Evolutionary conservation across 2,797 vertebrate species (phyloP).

Genomic region (Graptemys geographica): DNA sequence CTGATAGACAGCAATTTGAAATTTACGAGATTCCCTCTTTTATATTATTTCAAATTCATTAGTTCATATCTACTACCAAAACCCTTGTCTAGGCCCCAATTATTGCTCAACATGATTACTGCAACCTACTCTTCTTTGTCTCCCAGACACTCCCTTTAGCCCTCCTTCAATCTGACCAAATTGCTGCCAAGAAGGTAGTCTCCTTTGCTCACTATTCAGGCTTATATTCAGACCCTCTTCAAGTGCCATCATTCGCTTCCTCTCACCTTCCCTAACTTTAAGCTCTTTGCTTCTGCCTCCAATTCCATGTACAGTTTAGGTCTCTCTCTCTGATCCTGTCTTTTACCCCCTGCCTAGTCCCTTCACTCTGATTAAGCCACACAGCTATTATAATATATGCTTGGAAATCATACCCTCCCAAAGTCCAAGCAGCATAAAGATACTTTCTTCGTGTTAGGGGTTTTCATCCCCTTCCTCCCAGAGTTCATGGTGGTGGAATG

Average conservation of each 20-base stretch:
- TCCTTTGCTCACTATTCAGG: neutral
- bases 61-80: neutral
- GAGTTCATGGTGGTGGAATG: neutral
- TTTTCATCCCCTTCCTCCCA: neutral
- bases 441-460: neutral
- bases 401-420: neutral
- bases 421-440: neutral
- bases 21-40: neutral
- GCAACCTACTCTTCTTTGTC: neutral
- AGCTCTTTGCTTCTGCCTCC: neutral
- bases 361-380: neutral
- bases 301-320: neutral
- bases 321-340: neutral
- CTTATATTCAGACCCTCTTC: neutral
- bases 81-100: neutral
- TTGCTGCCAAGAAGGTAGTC: neutral
- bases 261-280: neutral
- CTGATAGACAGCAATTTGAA: neutral
- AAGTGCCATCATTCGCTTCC: neutral
- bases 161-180: rapidly evolving
- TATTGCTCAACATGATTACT: neutral
- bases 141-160: neutral
- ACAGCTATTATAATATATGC: neutral
- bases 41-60: neutral
- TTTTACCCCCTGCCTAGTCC: neutral